Evolutionary conservation across 1,140 invertebrate genomes (phyloP).

Genomic region (Papilio xuthus): DNA sequence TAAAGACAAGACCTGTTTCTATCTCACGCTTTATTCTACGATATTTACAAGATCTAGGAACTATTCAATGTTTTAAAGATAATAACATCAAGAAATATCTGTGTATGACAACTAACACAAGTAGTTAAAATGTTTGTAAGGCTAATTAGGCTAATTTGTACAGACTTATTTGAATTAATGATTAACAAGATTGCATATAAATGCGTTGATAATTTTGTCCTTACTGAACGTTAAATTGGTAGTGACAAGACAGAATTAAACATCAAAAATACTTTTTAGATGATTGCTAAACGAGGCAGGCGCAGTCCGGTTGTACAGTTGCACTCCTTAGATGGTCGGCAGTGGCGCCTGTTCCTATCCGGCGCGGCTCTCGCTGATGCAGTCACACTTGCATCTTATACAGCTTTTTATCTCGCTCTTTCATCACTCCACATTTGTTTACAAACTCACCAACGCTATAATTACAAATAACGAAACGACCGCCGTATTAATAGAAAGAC

Average conservation of each 20-base stretch:
- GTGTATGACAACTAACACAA: not conserved
- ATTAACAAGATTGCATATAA: not conserved
- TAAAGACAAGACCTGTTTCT: not conserved
- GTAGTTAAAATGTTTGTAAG: not conserved
- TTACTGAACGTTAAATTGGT: not conserved
- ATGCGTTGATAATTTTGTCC: not conserved
- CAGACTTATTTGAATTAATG: not conserved
- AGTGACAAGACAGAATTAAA: not conserved
- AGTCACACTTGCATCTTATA: constrained; percentile 23
- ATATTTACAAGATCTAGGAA: not conserved
- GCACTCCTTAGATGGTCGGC: constrained; percentile 70
- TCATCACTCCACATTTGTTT: constrained; percentile 36
- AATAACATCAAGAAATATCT: not conserved
- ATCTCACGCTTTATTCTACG: not conserved
- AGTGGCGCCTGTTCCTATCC: constrained; percentile 38
- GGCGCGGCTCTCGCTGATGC: constrained; percentile 14
- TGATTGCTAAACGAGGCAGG: constrained; percentile 64
- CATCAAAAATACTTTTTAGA: constrained; percentile 54
- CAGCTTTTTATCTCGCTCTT: constrained; percentile 33
- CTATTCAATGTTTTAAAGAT: not conserved
- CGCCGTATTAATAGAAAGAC: constrained; percentile 35
- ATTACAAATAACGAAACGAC: constrained; percentile 36
- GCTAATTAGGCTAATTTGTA: not conserved
- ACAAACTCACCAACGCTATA: constrained; percentile 33
- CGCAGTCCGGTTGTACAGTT: constrained; percentile 73